These are phyloP conservation scores for Erythrolamprus reginae DNA, from an alignment of 2,113 vertebrate species.

Conservation along the genomic window DNA sequence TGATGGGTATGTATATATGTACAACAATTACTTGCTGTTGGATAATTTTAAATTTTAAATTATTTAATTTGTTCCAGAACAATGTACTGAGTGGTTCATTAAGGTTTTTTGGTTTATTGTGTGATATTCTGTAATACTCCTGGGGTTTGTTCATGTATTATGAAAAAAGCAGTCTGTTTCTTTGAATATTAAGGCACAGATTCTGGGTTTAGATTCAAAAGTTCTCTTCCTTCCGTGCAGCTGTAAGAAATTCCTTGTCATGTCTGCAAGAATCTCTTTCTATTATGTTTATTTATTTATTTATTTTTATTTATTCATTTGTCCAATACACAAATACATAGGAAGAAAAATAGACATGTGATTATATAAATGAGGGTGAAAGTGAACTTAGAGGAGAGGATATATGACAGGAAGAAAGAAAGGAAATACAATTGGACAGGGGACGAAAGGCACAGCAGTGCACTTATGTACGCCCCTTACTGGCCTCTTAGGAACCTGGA, in stretches of 20 bases:
- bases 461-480: too few relatives aligned
- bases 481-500: too few relatives aligned
- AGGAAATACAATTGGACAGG: too few relatives aligned
- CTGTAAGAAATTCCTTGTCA: not conserved
- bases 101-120: not conserved
- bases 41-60: not conserved
- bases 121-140: not conserved
- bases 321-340: too few relatives aligned
- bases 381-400: too few relatives aligned
- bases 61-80: not conserved
- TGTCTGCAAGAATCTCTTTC: not conserved
- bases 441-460: too few relatives aligned
- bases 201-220: not conserved
- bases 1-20: not conserved
- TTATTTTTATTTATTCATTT: too few relatives aligned
- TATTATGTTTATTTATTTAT: too few relatives aligned
- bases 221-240: not conserved
- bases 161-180: not conserved
- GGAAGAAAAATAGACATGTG: too few relatives aligned
- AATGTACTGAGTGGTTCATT: not conserved
- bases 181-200: not conserved
- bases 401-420: too few relatives aligned
- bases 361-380: too few relatives aligned
- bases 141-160: not conserved
- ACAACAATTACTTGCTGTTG: not conserved